phyloP scores from a whole-genome alignment of 1,140 invertebrate genomes.

The Orchesella cincta region DNA sequence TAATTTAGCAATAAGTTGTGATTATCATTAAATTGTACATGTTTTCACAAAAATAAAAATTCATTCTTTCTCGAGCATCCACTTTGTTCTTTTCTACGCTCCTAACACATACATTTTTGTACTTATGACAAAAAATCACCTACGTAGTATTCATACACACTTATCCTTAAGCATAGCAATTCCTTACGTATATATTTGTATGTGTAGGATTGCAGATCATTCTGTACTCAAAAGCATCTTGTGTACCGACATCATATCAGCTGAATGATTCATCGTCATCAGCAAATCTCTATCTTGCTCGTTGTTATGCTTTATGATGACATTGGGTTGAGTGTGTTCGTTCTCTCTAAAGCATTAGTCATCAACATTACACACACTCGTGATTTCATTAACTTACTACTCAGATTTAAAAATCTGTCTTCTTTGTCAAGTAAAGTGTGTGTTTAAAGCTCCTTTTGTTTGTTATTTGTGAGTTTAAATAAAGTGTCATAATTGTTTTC shows the following conservation, averaged over 20 bases:
- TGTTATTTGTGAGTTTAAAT: too few species aligned
- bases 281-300: not conserved
- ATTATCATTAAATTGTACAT: too few species aligned
- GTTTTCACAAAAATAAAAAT: not conserved
- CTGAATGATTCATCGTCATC: conserved; percentile 9
- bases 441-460: too few species aligned
- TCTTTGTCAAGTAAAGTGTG: too few species aligned
- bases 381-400: not conserved
- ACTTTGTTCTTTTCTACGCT: not conserved
- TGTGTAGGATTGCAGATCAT: not conserved
- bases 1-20: too few species aligned
- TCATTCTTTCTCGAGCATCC: not conserved
- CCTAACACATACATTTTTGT: not conserved
- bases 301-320: not conserved
- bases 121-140: not conserved
- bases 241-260: not conserved
- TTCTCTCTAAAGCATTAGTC: not conserved
- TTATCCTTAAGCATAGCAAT: not conserved
- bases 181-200: not conserved
- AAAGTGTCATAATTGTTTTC: conserved; percentile 71
- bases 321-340: not conserved
- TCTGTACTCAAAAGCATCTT: not conserved
- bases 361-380: not conserved
- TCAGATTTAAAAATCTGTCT: not conserved
- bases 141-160: not conserved